Conservation (phyloP, 2,797 vertebrate genomes). For the Lithobates pipiens region DNA sequence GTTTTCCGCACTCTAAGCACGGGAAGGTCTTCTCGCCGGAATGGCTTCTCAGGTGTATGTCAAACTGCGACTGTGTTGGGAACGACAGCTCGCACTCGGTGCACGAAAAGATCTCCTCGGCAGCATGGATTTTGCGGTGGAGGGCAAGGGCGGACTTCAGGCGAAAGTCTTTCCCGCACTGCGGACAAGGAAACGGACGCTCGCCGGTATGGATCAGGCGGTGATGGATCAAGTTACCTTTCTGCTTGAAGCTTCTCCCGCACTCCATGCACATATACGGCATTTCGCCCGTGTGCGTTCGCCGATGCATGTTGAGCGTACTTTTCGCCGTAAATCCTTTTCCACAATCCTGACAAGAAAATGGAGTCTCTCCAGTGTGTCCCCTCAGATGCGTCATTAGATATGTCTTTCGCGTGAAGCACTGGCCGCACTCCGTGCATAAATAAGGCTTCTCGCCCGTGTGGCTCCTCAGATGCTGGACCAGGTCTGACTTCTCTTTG, state of each 20-base stretch:
- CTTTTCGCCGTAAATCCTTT: not conserved
- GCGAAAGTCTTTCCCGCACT: not conserved
- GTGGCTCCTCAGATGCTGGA: not conserved
- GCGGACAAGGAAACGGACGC: not conserved
- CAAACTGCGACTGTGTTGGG: not conserved
- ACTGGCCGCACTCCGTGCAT: constrained; percentile 1
- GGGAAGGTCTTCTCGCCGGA: not conserved
- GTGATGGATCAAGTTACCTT: not conserved
- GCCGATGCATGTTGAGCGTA: not conserved
- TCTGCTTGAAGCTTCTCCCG: not conserved
- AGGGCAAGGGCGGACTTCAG: not conserved
- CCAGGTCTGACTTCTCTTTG: not conserved
- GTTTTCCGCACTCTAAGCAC: not conserved
- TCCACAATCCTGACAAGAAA: constrained; percentile 2
- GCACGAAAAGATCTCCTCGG: not conserved
- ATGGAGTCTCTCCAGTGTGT: constrained; percentile 15
- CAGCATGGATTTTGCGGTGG: not conserved
- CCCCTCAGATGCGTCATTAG: not conserved
- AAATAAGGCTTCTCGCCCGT: not conserved
- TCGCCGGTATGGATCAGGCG: not conserved
- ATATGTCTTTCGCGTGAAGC: not conserved
- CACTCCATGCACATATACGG: not conserved
- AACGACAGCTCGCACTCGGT: not conserved
- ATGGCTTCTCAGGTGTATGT: not conserved
- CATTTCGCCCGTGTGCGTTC: not conserved